phyloP scores from a whole-genome alignment of 2,113 vertebrate genomes.

The Eudyptes chrysolophus region DNA sequence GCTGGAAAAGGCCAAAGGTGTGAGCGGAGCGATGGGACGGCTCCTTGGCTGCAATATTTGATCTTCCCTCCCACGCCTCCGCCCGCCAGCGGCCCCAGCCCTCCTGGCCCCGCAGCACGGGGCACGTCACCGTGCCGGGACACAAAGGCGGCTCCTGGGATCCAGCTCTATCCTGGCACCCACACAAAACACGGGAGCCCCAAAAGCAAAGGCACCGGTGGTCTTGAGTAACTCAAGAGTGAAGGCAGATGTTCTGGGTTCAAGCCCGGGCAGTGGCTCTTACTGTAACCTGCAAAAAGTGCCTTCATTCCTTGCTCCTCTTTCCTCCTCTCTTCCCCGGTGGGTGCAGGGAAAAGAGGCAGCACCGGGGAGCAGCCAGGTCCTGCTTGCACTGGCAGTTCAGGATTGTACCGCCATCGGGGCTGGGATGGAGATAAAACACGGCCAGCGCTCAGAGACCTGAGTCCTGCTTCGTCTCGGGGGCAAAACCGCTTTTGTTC shows the following conservation, averaged over 20 bases:
- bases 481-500: not conserved
- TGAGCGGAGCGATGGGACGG: not conserved
- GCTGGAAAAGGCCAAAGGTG: not conserved
- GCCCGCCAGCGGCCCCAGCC: not conserved
- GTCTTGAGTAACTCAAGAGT: not conserved
- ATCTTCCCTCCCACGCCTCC: not conserved
- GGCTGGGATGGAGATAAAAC: not conserved
- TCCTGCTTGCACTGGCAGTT: not conserved
- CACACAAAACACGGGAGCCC: rapidly evolving
- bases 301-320: not conserved
- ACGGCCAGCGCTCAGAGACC: not conserved
- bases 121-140: rapidly evolving
- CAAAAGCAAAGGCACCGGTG: not conserved
- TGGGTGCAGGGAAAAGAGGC: not conserved
- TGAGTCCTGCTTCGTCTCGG: rapidly evolving
- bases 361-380: not conserved
- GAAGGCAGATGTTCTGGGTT: not conserved
- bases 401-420: not conserved
- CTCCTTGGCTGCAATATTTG: not conserved
- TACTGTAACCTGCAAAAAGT: not conserved
- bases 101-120: rapidly evolving
- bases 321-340: not conserved
- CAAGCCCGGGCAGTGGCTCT: not conserved
- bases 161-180: not conserved
- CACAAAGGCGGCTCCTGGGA: not conserved